phyloP scores from a whole-genome alignment of 1,140 invertebrate species.

The Drosophila melanogaster region Release_6_plus_ISO1_MT NT_033777.3:4294001-4294500 shows the following conservation, averaged over 20 bases:
- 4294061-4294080: conserved; percentile 70
- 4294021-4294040: conserved; percentile 75
- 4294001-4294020: conserved; percentile 71
- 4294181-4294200: conserved; percentile 63
- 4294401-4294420: conserved; percentile 57
- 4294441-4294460: conserved; percentile 66
- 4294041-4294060: conserved; percentile 65
- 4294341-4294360: conserved; percentile 48
- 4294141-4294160: conserved; percentile 65
- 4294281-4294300: conserved; percentile 46
- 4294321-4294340: conserved; percentile 63
- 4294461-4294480: conserved; percentile 49
- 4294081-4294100: conserved; percentile 59
- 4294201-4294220: conserved; percentile 68
- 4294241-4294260: conserved; percentile 58
- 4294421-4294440: conserved; percentile 47
- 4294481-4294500: conserved; percentile 73
- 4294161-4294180: conserved; percentile 71
- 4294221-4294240: conserved; percentile 58
- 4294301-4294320: conserved; percentile 71
- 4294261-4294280: conserved; percentile 3
- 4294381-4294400: conserved; percentile 69
- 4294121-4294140: conserved; percentile 58
- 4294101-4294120: conserved; percentile 70
- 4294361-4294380: conserved; percentile 75